Evolutionary conservation across 92 coral and sea anemone genomes (phyloP).

Genomic region (Porites rus): DNA sequence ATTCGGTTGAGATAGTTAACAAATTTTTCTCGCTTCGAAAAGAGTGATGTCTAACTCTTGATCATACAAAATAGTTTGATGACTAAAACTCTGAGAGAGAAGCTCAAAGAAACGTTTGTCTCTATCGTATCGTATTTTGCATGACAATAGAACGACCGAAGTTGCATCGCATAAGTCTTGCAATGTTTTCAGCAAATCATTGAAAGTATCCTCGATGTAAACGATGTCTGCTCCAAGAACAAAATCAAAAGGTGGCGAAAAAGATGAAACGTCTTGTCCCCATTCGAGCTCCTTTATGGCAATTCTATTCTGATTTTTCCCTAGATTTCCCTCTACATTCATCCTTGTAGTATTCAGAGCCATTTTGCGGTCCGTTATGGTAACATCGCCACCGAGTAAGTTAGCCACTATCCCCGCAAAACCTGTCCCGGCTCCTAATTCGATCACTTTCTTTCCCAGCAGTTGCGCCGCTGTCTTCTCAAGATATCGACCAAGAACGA

Average conservation of each 20-base stretch:
- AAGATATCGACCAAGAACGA: conserved; percentile 83
- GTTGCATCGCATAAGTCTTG: conserved; percentile 75
- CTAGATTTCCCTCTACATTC: conserved; percentile 80
- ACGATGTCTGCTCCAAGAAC: conserved; percentile 96
- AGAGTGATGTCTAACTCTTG: conserved; percentile 72
- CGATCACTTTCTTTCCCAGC: conserved; percentile 81
- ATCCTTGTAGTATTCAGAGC: conserved; percentile 82
- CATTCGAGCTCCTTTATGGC: conserved; percentile 82
- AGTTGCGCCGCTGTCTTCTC: conserved; percentile 67
- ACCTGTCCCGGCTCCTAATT: conserved; percentile 97
- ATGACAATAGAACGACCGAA: conserved; percentile 79
- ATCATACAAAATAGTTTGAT: conserved; percentile 72
- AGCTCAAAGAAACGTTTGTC: conserved; percentile 86
- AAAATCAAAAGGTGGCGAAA: conserved; percentile 81
- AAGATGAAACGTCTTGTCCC: conserved; percentile 85
- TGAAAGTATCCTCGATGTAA: conserved; percentile 92
- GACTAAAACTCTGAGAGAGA: conserved; percentile 57
- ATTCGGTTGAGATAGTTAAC: not conserved
- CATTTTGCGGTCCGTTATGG: conserved; percentile 83
- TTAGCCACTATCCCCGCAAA: conserved; percentile 93
- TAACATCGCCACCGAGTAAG: conserved; percentile 85
- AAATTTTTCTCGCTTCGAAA: conserved; percentile 72
- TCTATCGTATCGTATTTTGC: conserved; percentile 93
- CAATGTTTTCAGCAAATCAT: conserved; percentile 77
- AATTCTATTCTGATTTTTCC: conserved; percentile 26